Conservation (phyloP, 1,140 invertebrate species). For the Drosophila trapezifrons region DNA sequence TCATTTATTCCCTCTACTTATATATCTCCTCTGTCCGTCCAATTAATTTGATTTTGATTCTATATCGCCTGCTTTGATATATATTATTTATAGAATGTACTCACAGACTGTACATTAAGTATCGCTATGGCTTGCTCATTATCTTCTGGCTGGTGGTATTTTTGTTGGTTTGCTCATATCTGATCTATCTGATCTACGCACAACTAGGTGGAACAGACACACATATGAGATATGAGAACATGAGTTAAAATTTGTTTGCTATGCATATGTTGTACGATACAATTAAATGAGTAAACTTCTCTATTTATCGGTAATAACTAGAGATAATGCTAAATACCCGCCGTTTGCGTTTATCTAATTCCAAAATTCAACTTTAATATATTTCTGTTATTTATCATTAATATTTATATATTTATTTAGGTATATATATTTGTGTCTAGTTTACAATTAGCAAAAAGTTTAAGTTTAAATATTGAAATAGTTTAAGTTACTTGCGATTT, state of each 20-base stretch:
- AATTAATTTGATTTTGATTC: constrained; percentile 58
- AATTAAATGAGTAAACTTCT: constrained; percentile 64
- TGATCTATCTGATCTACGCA: constrained; percentile 55
- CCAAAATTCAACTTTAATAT: constrained; percentile 73
- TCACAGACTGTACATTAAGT: constrained; percentile 33
- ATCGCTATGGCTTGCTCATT: constrained; percentile 32
- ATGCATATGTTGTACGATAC: constrained; percentile 50
- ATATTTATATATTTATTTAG: constrained; percentile 32
- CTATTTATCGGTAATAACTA: constrained; percentile 52
- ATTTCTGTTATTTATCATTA: constrained; percentile 28
- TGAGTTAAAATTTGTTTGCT: constrained; percentile 65
- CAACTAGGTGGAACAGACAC: constrained; percentile 65
- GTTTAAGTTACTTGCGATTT: constrained; percentile 51
- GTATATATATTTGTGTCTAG: constrained; percentile 53
- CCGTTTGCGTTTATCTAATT: constrained; percentile 39
- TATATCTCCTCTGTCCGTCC: constrained; percentile 1
- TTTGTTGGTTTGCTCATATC: constrained; percentile 52
- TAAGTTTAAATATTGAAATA: constrained; percentile 63
- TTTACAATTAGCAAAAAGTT: constrained; percentile 69
- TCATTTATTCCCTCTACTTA: constrained; percentile 17
- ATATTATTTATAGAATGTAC: constrained; percentile 19
- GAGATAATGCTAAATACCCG: constrained; percentile 55
- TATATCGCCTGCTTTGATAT: constrained; percentile 45
- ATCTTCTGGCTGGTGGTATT: constrained; percentile 37
- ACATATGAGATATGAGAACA: constrained; percentile 40